A percentile compares a stretch with the other conserved stretches of the same genome.
phyloP scores from a whole-genome alignment of 2,888 invertebrate species.

The Andricus quercusramuli region DNA sequence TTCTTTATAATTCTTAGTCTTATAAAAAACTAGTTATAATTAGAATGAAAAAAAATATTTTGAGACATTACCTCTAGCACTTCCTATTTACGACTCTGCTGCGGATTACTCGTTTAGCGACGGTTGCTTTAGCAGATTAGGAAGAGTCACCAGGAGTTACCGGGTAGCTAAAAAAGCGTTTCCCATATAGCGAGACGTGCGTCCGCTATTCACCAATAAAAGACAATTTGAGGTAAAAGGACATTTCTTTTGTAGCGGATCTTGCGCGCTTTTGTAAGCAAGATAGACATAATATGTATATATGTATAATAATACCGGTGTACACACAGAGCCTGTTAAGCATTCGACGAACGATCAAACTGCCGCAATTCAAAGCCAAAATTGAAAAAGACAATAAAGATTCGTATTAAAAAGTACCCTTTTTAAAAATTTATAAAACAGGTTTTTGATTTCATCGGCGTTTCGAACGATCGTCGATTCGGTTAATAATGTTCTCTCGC shows the following conservation, averaged over 20 bases:
- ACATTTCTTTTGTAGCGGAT: conserved; percentile 48
- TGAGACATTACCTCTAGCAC: conserved; percentile 36
- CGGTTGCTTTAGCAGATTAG: conserved; percentile 30
- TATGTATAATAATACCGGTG: conserved; percentile 66
- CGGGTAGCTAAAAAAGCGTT: conserved; percentile 67
- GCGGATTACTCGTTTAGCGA: conserved; percentile 38
- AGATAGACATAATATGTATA: conserved; percentile 62
- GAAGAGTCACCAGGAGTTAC: conserved; percentile 64
- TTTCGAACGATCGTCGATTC: conserved; percentile 67
- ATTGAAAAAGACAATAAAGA: conserved; percentile 6
- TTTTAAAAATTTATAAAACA: not conserved
- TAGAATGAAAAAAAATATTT: conserved; percentile 28
- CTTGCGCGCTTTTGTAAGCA: conserved; percentile 43
- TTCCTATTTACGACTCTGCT: conserved; percentile 41
- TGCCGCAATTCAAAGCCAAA: conserved; percentile 51
- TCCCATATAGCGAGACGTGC: conserved; percentile 67
- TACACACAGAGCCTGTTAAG: conserved; percentile 77
- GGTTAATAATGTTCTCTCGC: conserved; percentile 69
- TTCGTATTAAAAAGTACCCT: not conserved
- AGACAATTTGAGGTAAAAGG: conserved; percentile 65
- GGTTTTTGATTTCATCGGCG: conserved; percentile 45
- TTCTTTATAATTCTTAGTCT: not conserved
- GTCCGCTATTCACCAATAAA: conserved; percentile 67
- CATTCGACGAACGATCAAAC: conserved; percentile 73
- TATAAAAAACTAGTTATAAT: conserved; percentile 23